Evolutionary conservation across 2,797 vertebrate species (phyloP).

Genomic region (Cyprinodon diabolis): DNA sequence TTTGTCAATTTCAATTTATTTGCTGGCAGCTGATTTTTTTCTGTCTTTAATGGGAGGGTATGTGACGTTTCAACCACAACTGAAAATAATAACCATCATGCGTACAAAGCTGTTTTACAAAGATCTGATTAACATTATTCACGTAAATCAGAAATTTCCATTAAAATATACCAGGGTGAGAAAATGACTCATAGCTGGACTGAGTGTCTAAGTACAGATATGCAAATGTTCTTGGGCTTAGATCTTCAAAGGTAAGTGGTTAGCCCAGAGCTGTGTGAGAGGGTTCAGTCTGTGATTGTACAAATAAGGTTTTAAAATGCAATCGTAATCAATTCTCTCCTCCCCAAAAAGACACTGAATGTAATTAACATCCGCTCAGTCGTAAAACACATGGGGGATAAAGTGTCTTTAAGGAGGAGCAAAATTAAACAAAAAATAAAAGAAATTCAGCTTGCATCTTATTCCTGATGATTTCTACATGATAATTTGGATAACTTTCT

Average conservation of each 20-base stretch:
- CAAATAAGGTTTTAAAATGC: slow-evolving; percentile 44
- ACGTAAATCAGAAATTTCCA: slow-evolving; percentile 10
- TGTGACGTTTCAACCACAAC: too few species aligned
- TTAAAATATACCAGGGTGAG: background rate
- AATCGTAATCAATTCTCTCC: slow-evolving; percentile 55
- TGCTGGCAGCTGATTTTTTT: too few species aligned
- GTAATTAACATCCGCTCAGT: slow-evolving; percentile 48
- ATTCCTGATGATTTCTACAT: slow-evolving; percentile 53
- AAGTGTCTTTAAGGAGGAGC: slow-evolving; percentile 22
- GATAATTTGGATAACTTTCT: slow-evolving; percentile 73
- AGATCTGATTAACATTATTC: background rate
- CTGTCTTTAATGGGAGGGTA: too few species aligned
- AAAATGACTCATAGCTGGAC: slow-evolving; percentile 10
- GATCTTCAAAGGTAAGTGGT: slow-evolving; percentile 44
- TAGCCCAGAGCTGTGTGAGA: slow-evolving; percentile 22
- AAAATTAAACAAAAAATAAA: slow-evolving; percentile 24
- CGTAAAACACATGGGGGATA: slow-evolving; percentile 37
- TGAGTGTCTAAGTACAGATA: slow-evolving; percentile 8
- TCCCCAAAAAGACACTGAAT: slow-evolving; percentile 34
- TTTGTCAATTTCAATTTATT: too few species aligned
- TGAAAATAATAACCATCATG: too few species aligned
- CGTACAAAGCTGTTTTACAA: too few species aligned
- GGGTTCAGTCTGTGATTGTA: slow-evolving; percentile 31
- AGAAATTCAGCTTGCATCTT: slow-evolving; percentile 20
- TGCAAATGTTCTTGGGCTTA: slow-evolving; percentile 26